Evolutionary conservation across 2,797 vertebrate genomes (phyloP).

Genomic region (Avahi laniger): DNA sequence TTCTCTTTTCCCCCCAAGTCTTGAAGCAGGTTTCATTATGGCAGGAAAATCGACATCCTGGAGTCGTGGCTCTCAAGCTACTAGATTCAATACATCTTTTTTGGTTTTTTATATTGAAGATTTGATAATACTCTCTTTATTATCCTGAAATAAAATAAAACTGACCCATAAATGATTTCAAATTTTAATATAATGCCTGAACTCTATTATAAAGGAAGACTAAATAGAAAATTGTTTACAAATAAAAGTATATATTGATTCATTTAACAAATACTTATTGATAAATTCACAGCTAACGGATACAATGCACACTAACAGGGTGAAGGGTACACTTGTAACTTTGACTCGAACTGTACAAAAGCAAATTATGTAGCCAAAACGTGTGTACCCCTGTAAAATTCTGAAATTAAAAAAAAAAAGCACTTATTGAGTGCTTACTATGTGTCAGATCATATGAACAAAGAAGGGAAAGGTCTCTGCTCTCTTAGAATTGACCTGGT

Average conservation of each 20-base stretch:
- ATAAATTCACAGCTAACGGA: no score
- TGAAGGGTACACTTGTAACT: no score
- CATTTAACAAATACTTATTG: conserved; percentile 29
- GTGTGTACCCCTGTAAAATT: no score
- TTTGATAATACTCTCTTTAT: background rate
- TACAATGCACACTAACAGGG: no score
- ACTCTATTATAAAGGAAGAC: background rate
- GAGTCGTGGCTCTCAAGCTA: background rate
- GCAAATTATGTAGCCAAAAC: no score
- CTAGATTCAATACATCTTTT: background rate
- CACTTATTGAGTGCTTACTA: background rate
- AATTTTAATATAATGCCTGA: conserved; percentile 10
- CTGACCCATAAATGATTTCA: background rate
- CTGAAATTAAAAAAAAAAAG: background rate
- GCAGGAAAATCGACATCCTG: background rate
- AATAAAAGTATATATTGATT: background rate
- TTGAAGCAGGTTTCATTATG: background rate
- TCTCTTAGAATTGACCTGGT: background rate
- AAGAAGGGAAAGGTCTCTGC: background rate
- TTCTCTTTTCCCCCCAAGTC: conserved; percentile 52
- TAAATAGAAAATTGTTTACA: background rate
- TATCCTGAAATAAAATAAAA: conserved; percentile 45
- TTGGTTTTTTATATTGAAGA: background rate
- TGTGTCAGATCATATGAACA: background rate
- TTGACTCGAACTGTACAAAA: no score